phyloP scores from a whole-genome alignment of 1,140 invertebrate species.

The Drosophila willistoni region DNA sequence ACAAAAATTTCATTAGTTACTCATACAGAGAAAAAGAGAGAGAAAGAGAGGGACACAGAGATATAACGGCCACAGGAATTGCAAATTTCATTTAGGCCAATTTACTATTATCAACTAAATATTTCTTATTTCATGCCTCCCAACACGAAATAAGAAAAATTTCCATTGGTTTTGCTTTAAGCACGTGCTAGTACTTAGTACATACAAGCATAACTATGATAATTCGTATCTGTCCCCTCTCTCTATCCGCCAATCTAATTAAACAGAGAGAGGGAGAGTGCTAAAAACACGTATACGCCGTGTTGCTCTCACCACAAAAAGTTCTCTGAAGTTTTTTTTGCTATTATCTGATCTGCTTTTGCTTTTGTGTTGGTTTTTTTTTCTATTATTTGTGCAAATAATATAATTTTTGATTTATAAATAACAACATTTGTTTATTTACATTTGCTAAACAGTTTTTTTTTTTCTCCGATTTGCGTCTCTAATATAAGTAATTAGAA shows the following conservation, averaged over 20 bases:
- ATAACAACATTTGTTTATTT: background rate
- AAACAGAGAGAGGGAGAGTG: background rate
- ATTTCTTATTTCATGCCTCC: background rate
- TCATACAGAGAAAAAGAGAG: background rate
- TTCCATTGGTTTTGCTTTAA: conserved; percentile 9
- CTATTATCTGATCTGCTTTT: background rate
- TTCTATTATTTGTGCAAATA: background rate
- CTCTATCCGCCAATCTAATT: background rate
- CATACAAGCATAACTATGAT: background rate
- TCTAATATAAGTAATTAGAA: too few species aligned
- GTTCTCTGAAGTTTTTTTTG: background rate
- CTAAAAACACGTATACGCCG: background rate
- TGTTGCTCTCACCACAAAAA: background rate
- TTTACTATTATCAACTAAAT: background rate
- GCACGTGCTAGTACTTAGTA: background rate
- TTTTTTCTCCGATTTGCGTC: background rate
- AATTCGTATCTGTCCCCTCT: background rate
- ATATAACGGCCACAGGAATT: background rate
- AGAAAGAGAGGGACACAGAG: too few species aligned
- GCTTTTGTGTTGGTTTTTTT: background rate
- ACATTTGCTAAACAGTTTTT: background rate
- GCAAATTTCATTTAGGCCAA: background rate
- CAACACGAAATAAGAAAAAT: background rate
- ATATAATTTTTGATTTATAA: background rate
- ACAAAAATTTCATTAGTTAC: conserved; percentile 22